Conservation (phyloP, 30 jellyfish, hydroid and myxozoan genomes). For the Aurelia sp. region DNA sequence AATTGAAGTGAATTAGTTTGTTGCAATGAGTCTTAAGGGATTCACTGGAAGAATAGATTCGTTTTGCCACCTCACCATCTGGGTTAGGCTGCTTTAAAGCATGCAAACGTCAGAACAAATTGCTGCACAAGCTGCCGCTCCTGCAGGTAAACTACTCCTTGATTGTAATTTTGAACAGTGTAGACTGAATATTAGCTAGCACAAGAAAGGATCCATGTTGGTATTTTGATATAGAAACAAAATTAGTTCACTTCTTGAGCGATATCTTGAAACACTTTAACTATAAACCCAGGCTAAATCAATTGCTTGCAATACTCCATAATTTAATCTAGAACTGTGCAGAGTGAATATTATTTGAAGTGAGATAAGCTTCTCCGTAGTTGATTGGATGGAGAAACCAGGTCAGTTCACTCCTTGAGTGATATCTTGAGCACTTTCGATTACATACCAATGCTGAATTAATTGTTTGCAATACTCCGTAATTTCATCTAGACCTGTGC, state of each 20-base stretch:
- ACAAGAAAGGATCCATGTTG: not conserved
- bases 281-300: too few species aligned
- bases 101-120: slow-evolving; percentile 56
- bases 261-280: not conserved
- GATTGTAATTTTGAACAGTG: not conserved
- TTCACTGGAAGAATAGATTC: slow-evolving; percentile 20
- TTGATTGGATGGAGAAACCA: too few species aligned
- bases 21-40: slow-evolving; percentile 49
- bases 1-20: not conserved
- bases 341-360: too few species aligned
- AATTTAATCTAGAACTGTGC: too few species aligned
- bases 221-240: not conserved
- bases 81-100: slow-evolving; percentile 19
- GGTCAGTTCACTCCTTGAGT: too few species aligned
- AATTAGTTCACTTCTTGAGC: not conserved
- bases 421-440: too few species aligned
- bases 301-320: not conserved
- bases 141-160: slow-evolving; percentile 37
- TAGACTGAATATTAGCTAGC: too few species aligned
- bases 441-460: too few species aligned
- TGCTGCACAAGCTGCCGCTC: slow-evolving; percentile 62
- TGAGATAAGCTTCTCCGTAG: too few species aligned
- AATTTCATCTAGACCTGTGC: too few species aligned
- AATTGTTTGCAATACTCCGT: too few species aligned
- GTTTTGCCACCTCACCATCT: slow-evolving; percentile 12